phyloP scores from a whole-genome alignment of 2,113 vertebrate species.

The Cottus gobio region DNA sequence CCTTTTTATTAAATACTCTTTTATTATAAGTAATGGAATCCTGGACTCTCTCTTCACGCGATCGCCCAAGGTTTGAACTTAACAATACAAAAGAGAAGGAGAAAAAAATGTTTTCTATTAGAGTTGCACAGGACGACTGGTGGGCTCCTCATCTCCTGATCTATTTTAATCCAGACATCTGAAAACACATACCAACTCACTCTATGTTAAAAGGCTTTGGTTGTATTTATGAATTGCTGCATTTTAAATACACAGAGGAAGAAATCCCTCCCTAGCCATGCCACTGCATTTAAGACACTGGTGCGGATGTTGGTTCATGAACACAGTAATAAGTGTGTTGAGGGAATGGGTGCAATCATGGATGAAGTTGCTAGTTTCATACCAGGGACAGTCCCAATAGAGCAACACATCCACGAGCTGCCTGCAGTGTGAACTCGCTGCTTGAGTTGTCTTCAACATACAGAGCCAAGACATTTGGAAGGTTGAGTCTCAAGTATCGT shows the following conservation, averaged over 20 bases:
- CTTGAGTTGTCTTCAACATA: not conserved
- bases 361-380: too few species aligned
- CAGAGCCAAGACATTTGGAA: not conserved
- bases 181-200: not conserved
- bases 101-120: conserved; percentile 67
- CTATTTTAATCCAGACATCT: conserved; percentile 73
- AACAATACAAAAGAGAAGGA: conserved; percentile 56
- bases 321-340: not conserved
- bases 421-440: not conserved
- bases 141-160: conserved; percentile 66
- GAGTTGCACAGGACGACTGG: conserved; percentile 51
- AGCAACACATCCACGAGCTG: not conserved
- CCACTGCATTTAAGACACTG: not conserved
- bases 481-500: not conserved
- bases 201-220: not conserved
- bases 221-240: not conserved
- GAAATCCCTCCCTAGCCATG: not conserved
- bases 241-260: not conserved
- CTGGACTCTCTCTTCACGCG: too few species aligned
- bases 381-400: not conserved
- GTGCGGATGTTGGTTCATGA: not conserved
- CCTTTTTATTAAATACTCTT: too few species aligned
- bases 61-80: too few species aligned
- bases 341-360: not conserved
- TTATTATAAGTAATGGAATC: too few species aligned